Evolutionary conservation across 2,888 invertebrate genomes (phyloP), one percentile per base, ranked within the genome.

Genomic region (Cataglyphis cursor): DNA sequence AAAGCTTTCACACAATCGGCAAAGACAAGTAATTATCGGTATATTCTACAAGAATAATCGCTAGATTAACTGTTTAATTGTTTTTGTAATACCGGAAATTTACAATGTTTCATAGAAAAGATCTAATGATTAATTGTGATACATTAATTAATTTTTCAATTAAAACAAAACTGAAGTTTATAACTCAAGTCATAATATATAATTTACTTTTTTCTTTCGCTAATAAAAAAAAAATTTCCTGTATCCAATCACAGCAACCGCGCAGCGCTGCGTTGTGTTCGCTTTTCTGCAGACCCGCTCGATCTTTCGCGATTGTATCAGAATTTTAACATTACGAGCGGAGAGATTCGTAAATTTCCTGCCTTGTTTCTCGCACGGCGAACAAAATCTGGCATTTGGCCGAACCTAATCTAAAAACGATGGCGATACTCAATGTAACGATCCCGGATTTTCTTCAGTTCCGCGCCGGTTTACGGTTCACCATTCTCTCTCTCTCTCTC

Each of bases 331-430:
- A 44, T 41, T 68, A 41, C 57, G 10, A 59, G 44, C 31, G 44
- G 1, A 57, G 12, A 31, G 28, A 38, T 65, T 65, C 38, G 28
- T 65, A 76, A 70, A 61, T 68, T 62, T 62, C 51, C 59, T 57
- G 38, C 18, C 75, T 75, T 48, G 62, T 76, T 83, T 70, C 51
- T 54, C 24, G 21, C 24, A 28, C 72, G 59, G 51, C 21, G 35
- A 72, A 66, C 72, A 54, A 62, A 70, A 64, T 68, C 70, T 64
- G 85, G 62, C 81, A 61, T 82, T 87, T 81, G 82, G 70, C 64
- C 64, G 61, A 75, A 81, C 75, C 86, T 86, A 85, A 89, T 85
- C 88, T 86, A 90, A 85, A 84, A 87, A 86, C 87, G 83, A 88
- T 87, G 84, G 75, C 68, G 81, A 73, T 72, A 81, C 76, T 82